These are phyloP conservation scores for Thrips palmi DNA, from an alignment of 1,140 invertebrate species.

Conservation along the genomic window DNA sequence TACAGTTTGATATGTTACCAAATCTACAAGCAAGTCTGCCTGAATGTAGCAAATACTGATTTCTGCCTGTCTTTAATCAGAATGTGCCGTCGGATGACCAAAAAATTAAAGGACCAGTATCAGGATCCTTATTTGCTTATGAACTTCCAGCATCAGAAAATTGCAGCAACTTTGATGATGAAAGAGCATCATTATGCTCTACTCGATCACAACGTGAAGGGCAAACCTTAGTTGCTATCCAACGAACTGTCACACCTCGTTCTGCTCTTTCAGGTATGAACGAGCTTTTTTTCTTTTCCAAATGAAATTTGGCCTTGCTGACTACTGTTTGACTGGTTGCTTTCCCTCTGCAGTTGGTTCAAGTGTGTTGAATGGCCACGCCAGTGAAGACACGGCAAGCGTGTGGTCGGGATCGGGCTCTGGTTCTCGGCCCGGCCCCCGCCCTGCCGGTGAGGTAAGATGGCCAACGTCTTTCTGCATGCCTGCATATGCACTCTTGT, in stretches of 20 bases:
- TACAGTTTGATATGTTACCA: slow-evolving; percentile 3
- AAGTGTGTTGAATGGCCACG: too few relatives aligned
- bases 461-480: too few relatives aligned
- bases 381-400: too few relatives aligned
- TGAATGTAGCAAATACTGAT: slow-evolving; percentile 24
- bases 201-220: slow-evolving; percentile 17
- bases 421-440: too few relatives aligned
- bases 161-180: slow-evolving; percentile 15
- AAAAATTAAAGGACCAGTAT: slow-evolving; percentile 27
- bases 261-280: slow-evolving; percentile 3
- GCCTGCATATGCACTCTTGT: too few relatives aligned
- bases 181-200: slow-evolving; percentile 16
- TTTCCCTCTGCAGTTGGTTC: too few relatives aligned
- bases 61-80: slow-evolving; percentile 21
- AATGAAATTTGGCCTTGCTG: too few relatives aligned
- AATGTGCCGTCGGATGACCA: slow-evolving; percentile 28
- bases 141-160: slow-evolving; percentile 27
- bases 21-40: slow-evolving; percentile 18
- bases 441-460: too few relatives aligned
- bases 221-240: slow-evolving; percentile 26
- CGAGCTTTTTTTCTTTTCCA: too few relatives aligned
- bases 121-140: slow-evolving; percentile 30
- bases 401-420: too few relatives aligned
- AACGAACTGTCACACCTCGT: slow-evolving; percentile 20
- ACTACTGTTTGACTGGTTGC: too few relatives aligned